phyloP scores from a whole-genome alignment of 2,113 vertebrate species.

The Sander lucioperca region DNA sequence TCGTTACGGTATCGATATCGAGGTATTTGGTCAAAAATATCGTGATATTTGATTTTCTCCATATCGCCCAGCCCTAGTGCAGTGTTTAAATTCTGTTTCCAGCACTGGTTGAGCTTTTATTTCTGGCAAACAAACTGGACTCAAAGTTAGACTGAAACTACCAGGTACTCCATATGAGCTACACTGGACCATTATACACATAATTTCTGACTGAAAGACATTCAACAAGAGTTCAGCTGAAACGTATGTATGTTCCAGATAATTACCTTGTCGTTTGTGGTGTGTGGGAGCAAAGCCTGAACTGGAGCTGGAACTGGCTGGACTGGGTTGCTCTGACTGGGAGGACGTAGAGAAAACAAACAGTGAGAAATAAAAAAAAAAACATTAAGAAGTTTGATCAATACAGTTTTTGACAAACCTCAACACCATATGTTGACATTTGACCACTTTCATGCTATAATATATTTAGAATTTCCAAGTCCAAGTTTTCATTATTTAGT shows the following conservation, averaged over 20 bases:
- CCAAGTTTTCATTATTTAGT: not conserved
- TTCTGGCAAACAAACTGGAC: too few species aligned
- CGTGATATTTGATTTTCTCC: too few species aligned
- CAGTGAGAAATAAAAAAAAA: not conserved
- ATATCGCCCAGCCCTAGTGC: too few species aligned
- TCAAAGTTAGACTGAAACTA: too few species aligned
- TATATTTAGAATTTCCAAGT: not conserved
- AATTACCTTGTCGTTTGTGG: constrained; percentile 94
- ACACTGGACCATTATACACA: not conserved
- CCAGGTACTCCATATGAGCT: too few species aligned
- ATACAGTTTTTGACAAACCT: too few species aligned
- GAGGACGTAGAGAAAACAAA: constrained; percentile 16
- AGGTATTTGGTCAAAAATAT: too few species aligned
- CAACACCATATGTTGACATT: not conserved
- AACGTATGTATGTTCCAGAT: not conserved
- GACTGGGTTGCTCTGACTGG: constrained; percentile 95
- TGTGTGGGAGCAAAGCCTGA: constrained; percentile 88
- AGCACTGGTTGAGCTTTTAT: too few species aligned
- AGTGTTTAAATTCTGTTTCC: too few species aligned
- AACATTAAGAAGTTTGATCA: not conserved
- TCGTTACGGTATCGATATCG: too few species aligned
- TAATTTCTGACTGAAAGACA: not conserved
- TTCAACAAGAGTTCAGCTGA: not conserved
- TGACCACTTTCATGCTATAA: not conserved
- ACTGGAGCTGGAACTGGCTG: constrained; percentile 94